Evolutionary conservation across 1,140 invertebrate genomes (phyloP).

Genomic region (Lepeophtheirus salmonis): DNA sequence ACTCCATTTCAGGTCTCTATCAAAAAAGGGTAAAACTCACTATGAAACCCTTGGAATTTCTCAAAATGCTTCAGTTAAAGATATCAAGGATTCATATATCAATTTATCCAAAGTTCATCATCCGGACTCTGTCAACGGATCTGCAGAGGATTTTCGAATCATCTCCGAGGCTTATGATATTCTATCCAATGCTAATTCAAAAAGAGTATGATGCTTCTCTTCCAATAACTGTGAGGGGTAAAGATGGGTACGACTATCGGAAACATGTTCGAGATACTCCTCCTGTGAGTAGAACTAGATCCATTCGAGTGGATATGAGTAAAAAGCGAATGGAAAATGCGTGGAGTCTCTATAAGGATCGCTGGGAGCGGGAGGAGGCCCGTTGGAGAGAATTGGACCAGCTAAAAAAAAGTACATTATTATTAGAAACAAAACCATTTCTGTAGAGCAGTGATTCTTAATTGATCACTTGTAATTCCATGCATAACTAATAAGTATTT

Average conservation of each 20-base stretch:
- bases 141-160: neutral
- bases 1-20: neutral
- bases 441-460: too few species aligned
- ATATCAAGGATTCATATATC: neutral
- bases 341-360: neutral
- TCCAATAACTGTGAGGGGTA: neutral
- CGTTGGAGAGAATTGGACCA: neutral
- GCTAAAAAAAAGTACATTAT: too few species aligned
- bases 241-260: neutral
- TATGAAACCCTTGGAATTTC: neutral
- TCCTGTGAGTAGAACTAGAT: neutral
- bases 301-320: neutral
- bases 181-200: neutral
- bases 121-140: neutral
- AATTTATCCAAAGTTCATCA: neutral
- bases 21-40: neutral
- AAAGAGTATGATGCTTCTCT: neutral
- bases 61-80: neutral
- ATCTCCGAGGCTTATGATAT: neutral
- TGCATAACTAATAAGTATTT: too few species aligned
- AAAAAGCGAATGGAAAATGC: neutral
- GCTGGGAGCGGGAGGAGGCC: neutral
- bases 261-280: neutral
- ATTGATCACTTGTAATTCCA: too few species aligned
- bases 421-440: too few species aligned